These are phyloP conservation scores for Melanerpes aurifrons DNA, from an alignment of 2,113 vertebrate genomes.

Conservation along the genomic window DNA sequence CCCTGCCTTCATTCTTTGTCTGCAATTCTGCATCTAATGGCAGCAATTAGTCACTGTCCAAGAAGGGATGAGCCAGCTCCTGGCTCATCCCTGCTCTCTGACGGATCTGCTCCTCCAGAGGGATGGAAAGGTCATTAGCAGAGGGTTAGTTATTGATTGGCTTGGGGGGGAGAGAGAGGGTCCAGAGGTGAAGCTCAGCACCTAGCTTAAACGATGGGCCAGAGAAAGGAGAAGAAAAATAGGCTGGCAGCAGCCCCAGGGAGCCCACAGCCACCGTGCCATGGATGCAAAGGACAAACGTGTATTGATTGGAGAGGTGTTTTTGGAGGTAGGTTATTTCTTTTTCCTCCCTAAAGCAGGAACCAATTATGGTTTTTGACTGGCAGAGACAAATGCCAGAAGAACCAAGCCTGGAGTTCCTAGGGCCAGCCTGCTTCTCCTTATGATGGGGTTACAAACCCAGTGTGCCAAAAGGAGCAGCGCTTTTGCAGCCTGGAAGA, in stretches of 20 bases:
- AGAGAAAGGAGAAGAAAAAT: constrained; percentile 55
- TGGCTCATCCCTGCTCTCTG: constrained; percentile 34
- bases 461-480: neutral
- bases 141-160: constrained; percentile 72
- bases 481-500: neutral
- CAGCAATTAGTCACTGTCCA: constrained; percentile 81
- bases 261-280: constrained; percentile 35
- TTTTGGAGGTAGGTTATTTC: constrained; percentile 65
- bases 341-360: constrained; percentile 10
- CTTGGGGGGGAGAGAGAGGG: neutral
- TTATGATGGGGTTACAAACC: neutral
- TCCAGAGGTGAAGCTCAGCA: constrained; percentile 60
- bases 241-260: constrained; percentile 21
- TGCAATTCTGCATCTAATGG: constrained; percentile 72
- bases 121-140: constrained; percentile 74
- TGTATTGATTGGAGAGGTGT: constrained; percentile 52
- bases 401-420: neutral
- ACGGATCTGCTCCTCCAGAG: constrained; percentile 57
- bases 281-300: constrained; percentile 55
- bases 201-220: constrained; percentile 35
- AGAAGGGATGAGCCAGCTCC: constrained; percentile 58
- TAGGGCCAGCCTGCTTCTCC: neutral
- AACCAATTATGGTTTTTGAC: constrained; percentile 43
- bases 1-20: constrained; percentile 44
- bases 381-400: constrained; percentile 60